phyloP scores from a whole-genome alignment of 2,113 vertebrate species.

The Chiloscyllium plagiosum region DNA sequence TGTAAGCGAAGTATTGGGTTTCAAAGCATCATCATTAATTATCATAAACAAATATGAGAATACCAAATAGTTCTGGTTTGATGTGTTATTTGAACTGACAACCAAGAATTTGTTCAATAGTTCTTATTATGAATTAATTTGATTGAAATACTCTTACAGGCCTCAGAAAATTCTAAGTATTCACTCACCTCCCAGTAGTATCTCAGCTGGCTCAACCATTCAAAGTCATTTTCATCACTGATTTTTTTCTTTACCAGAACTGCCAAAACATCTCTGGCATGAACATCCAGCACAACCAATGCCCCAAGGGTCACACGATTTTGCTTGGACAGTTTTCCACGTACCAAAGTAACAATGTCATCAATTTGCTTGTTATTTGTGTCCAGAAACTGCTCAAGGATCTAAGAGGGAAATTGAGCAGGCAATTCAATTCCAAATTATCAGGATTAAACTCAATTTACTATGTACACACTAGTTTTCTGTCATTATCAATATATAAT shows the following conservation, averaged over 20 bases:
- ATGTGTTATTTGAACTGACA: not conserved
- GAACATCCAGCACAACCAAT: slow-evolving; percentile 76
- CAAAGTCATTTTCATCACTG: slow-evolving; percentile 74
- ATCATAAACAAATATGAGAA: not conserved
- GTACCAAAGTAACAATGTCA: slow-evolving; percentile 73
- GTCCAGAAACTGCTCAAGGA: slow-evolving; percentile 64
- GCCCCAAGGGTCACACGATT: slow-evolving; percentile 74
- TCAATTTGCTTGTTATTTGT: slow-evolving; percentile 76
- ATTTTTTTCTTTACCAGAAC: slow-evolving; percentile 67
- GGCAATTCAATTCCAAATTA: not conserved
- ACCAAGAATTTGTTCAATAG: not conserved
- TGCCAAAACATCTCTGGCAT: slow-evolving; percentile 72
- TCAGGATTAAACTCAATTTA: not conserved
- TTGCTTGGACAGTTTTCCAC: slow-evolving; percentile 78
- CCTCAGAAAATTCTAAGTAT: not conserved
- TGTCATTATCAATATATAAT: not conserved
- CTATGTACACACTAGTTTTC: not conserved
- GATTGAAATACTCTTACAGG: not conserved
- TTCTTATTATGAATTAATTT: not conserved
- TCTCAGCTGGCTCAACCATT: slow-evolving; percentile 82
- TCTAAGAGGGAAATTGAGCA: slow-evolving; percentile 50
- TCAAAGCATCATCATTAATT: not conserved
- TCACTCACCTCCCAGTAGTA: slow-evolving; percentile 77
- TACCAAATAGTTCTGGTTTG: not conserved
- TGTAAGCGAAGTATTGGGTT: not conserved